A percentile compares a stretch with the other conserved stretches of the same genome.
These are phyloP conservation scores for Chymomyza fuscimana DNA, from an alignment of 2,888 invertebrate species.

Conservation along the genomic window DNA sequence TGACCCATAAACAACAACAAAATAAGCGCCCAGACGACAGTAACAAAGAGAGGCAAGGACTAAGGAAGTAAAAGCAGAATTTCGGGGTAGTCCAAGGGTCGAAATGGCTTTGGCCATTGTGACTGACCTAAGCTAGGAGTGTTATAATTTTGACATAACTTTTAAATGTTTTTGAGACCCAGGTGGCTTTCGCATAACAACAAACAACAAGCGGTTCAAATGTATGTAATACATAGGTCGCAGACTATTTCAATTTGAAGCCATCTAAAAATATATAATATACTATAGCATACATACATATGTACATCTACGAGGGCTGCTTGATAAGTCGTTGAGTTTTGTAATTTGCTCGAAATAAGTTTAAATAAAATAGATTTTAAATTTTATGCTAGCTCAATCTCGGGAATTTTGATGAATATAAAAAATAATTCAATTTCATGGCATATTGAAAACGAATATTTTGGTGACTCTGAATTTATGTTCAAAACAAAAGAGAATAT, in stretches of 20 bases:
- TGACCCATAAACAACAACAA: slow-evolving; percentile 42
- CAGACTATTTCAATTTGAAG: not conserved
- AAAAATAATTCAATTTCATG: too few species aligned
- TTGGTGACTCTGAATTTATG: too few species aligned
- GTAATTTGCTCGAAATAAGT: too few species aligned
- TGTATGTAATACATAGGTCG: not conserved
- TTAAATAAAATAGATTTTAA: too few species aligned
- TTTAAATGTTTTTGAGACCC: not conserved
- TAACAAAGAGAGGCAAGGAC: not conserved
- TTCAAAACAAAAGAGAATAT: too few species aligned
- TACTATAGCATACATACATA: not conserved
- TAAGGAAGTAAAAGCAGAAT: not conserved
- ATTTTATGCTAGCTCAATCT: too few species aligned
- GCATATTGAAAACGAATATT: too few species aligned
- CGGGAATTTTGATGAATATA: too few species aligned
- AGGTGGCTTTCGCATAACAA: not conserved
- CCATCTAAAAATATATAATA: not conserved
- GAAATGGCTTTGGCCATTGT: slow-evolving; percentile 31
- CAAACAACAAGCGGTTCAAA: not conserved
- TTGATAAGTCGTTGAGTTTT: too few species aligned
- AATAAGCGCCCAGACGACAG: slow-evolving; percentile 33
- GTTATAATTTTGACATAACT: not conserved
- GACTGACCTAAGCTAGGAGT: slow-evolving; percentile 7
- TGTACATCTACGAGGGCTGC: not conserved
- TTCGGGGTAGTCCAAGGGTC: slow-evolving; percentile 17